A percentile compares a stretch with the other conserved stretches of the same genome.
These are phyloP conservation scores for Schizotus pectinicornis DNA, from an alignment of 2,888 invertebrate genomes.

Conservation along the genomic window DNA sequence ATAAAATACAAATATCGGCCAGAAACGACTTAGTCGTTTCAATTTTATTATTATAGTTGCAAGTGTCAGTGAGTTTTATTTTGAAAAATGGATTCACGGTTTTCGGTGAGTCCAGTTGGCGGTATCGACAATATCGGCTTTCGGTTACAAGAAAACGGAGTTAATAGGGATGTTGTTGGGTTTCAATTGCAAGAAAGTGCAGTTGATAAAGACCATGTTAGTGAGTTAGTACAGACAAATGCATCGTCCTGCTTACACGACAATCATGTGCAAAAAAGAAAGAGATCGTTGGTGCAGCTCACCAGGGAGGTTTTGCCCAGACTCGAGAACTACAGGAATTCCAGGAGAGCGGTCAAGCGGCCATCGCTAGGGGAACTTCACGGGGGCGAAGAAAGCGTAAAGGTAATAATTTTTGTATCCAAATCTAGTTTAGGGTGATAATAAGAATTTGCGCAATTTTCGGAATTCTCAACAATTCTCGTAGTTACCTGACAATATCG, in stretches of 20 bases:
- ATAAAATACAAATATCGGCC: background rate
- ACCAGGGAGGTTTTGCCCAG: slow-evolving; percentile 81
- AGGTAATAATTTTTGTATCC: slow-evolving; percentile 55
- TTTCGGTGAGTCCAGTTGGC: slow-evolving; percentile 36
- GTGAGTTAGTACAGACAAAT: slow-evolving; percentile 39
- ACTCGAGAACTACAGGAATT: slow-evolving; percentile 82
- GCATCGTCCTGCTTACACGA: slow-evolving; percentile 45
- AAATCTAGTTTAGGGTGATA: background rate
- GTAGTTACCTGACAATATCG: background rate
- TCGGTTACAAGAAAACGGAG: slow-evolving; percentile 49
- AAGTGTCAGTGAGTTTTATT: background rate
- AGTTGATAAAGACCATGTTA: slow-evolving; percentile 30
- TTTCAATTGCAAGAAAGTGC: too few relatives aligned
- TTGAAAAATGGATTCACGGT: slow-evolving; percentile 43
- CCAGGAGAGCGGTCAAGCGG: slow-evolving; percentile 76
- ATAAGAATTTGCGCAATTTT: background rate
- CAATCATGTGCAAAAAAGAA: slow-evolving; percentile 51
- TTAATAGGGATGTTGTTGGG: too few relatives aligned
- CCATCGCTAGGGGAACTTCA: slow-evolving; percentile 86
- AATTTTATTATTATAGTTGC: slow-evolving; percentile 4
- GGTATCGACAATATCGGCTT: slow-evolving; percentile 50
- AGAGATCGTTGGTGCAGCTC: slow-evolving; percentile 69
- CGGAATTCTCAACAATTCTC: background rate
- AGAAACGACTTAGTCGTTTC: background rate
- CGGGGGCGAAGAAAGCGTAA: slow-evolving; percentile 66